Evolutionary conservation across 2,888 invertebrate species (phyloP).

Genomic region (Acleris literana): DNA sequence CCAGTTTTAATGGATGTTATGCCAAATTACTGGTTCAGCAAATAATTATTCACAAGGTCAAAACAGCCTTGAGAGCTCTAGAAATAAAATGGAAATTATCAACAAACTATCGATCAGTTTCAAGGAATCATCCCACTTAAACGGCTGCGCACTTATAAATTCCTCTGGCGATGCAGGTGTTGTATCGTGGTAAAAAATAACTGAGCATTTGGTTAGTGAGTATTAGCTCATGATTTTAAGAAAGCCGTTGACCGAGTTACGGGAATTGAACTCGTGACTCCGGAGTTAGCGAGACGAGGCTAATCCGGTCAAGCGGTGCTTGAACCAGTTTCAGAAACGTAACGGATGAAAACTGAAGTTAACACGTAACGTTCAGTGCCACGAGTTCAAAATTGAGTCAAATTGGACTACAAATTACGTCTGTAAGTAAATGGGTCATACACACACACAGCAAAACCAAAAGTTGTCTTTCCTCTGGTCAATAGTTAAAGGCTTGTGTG

Average conservation of each 20-base stretch:
- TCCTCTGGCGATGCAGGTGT: too few species aligned
- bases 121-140: background rate
- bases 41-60: constrained; percentile 3
- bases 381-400: too few species aligned
- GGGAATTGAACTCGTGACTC: constrained; percentile 13
- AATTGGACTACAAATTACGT: too few species aligned
- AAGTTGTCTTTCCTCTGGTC: too few species aligned
- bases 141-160: too few species aligned
- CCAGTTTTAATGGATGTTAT: constrained; percentile 21
- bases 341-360: constrained; percentile 3
- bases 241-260: constrained; percentile 3
- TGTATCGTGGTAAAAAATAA: background rate
- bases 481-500: too few species aligned
- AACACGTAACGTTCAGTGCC: too few species aligned
- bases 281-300: constrained; percentile 13
- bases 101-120: background rate
- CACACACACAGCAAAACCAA: too few species aligned
- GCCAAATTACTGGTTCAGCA: constrained; percentile 5
- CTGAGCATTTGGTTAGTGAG: too few species aligned
- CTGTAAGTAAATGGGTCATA: too few species aligned
- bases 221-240: background rate
- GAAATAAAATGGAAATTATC: constrained; percentile 5
- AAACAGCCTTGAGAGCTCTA: constrained; percentile 5
- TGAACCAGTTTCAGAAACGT: constrained; percentile 22
- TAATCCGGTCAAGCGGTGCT: constrained; percentile 32